Evolutionary conservation across 1,140 invertebrate species (phyloP).

Genomic region (Acromyrmex echinatior): DNA sequence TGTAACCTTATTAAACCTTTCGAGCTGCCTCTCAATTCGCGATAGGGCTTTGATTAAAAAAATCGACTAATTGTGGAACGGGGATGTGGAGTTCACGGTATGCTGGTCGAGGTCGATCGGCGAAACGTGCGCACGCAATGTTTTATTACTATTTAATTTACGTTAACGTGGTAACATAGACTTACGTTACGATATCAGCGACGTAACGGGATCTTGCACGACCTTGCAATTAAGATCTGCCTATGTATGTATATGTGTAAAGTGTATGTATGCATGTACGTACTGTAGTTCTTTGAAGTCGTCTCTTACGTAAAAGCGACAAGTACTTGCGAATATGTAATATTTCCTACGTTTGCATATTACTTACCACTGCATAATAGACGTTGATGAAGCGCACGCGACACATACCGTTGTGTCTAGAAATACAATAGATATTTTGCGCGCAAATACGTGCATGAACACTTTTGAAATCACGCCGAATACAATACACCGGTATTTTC

Average conservation of each 20-base stretch:
- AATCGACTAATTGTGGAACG: constrained; percentile 1
- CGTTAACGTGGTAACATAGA: constrained; percentile 10
- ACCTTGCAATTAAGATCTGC: constrained; percentile 57
- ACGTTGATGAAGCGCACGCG: constrained; percentile 39
- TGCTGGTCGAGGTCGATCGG: constrained; percentile 20
- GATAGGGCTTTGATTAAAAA: not conserved
- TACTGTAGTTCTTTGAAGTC: constrained; percentile 31
- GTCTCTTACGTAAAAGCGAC: constrained; percentile 52
- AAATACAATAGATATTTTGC: constrained; percentile 8
- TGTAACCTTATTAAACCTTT: not conserved
- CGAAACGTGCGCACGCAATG: constrained; percentile 4
- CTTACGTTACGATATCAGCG: constrained; percentile 17
- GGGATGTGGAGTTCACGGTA: not conserved
- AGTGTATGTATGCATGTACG: not conserved
- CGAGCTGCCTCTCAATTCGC: not conserved
- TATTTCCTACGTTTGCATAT: constrained; percentile 58
- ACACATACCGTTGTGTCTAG: constrained; percentile 8
- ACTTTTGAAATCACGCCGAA: not conserved
- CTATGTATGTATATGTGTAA: not conserved
- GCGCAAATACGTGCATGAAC: not conserved
- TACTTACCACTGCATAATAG: constrained; percentile 52
- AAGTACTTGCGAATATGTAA: constrained; percentile 39
- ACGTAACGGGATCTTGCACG: constrained; percentile 45
- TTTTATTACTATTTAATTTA: constrained; percentile 53
- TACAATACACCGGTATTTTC: not conserved